phyloP scores from a whole-genome alignment of 2,888 invertebrate species.

The Cheilosia soror region DNA sequence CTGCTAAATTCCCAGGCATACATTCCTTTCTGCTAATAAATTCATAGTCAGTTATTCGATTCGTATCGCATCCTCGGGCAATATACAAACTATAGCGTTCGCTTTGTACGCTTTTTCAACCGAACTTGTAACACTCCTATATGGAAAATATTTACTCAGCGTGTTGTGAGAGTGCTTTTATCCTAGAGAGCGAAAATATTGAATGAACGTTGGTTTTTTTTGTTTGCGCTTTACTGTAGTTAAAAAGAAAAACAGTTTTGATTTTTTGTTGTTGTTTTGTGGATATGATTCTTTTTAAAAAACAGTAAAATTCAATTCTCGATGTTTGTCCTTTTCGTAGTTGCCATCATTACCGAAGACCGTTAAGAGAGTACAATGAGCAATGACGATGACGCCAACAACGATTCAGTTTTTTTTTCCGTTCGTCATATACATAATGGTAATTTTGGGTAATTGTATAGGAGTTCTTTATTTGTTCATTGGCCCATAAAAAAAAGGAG shows the following conservation, averaged over 20 bases:
- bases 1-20: conserved; percentile 23
- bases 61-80: conserved; percentile 1
- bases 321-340: conserved; percentile 7
- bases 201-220: conserved; percentile 10
- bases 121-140: conserved; percentile 23
- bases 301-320: conserved; percentile 58
- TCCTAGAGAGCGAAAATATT: conserved; percentile 42
- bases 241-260: conserved; percentile 37
- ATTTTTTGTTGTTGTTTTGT: conserved; percentile 15
- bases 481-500: conserved; percentile 51
- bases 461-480: conserved; percentile 58
- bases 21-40: conserved; percentile 50
- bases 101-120: not conserved
- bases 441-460: conserved; percentile 52
- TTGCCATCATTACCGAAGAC: conserved; percentile 12
- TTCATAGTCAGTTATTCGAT: conserved; percentile 42
- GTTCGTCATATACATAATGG: conserved; percentile 20
- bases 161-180: conserved; percentile 45
- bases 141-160: conserved; percentile 51
- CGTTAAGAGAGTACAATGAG: not conserved
- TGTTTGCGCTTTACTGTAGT: not conserved
- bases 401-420: conserved; percentile 1
- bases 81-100: not conserved
- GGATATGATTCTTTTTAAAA: conserved; percentile 65
- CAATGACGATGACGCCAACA: not conserved